phyloP scores from a whole-genome alignment of 2,113 vertebrate species.

The Bolborhynchus lineola region DNA sequence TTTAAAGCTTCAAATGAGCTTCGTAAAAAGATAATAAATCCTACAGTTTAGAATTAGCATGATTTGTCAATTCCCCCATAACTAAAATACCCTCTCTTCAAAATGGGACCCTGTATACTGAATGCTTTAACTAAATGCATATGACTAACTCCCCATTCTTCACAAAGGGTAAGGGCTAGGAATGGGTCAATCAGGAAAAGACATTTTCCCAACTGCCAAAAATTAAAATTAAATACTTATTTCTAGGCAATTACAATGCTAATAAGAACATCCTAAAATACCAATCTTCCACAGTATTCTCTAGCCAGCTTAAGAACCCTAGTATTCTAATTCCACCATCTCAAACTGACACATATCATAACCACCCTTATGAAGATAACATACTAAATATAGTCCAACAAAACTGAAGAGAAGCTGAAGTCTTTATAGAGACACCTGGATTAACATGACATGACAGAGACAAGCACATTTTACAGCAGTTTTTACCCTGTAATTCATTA shows the following conservation, averaged over 20 bases:
- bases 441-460: neutral
- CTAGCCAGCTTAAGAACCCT: neutral
- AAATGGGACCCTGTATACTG: neutral
- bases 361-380: neutral
- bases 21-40: neutral
- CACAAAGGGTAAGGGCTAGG: neutral
- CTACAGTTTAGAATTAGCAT: neutral
- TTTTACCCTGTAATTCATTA: neutral
- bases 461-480: neutral
- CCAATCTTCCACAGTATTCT: neutral
- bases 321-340: neutral
- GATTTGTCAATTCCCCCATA: neutral
- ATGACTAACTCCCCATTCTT: neutral
- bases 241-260: neutral
- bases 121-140: neutral
- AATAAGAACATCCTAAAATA: neutral
- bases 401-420: neutral
- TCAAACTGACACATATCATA: neutral
- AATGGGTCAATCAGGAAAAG: neutral
- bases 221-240: neutral
- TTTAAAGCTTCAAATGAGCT: neutral
- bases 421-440: neutral
- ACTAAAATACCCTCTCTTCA: neutral
- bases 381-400: slow-evolving; percentile 14
- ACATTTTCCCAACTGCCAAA: neutral